A percentile compares a stretch with the other conserved stretches of the same genome.
Evolutionary conservation across 2,113 vertebrate genomes (phyloP).

Genomic region (Brachirus orientalis): DNA sequence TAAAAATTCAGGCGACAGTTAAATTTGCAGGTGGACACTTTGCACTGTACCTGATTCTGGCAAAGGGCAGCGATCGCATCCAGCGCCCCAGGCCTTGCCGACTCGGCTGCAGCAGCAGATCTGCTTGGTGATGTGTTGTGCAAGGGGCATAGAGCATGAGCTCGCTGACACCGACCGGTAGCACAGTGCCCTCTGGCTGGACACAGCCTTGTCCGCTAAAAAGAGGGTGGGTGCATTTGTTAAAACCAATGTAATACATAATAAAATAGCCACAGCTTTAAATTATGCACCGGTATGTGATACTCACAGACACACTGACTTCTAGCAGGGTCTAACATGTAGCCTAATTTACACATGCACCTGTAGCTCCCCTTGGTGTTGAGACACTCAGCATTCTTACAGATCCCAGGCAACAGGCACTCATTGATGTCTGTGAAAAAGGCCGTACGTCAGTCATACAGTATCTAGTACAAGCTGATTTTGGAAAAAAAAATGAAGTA

Average conservation of each 20-base stretch:
- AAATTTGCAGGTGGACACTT: not conserved
- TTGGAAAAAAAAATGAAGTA: slow-evolving; percentile 40
- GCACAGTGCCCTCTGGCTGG: slow-evolving; percentile 85
- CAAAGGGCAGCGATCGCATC: slow-evolving; percentile 81
- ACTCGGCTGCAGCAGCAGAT: slow-evolving; percentile 86
- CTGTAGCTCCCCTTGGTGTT: slow-evolving; percentile 85
- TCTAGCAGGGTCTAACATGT: slow-evolving; percentile 81
- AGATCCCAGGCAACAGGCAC: slow-evolving; percentile 81
- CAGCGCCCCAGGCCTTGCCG: slow-evolving; percentile 81
- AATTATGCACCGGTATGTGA: not conserved
- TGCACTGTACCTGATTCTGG: slow-evolving; percentile 75
- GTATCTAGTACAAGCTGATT: not conserved
- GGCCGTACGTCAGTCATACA: slow-evolving; percentile 11
- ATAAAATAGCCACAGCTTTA: not conserved
- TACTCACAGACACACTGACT: slow-evolving; percentile 85
- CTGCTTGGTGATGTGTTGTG: slow-evolving; percentile 82
- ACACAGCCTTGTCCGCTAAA: slow-evolving; percentile 93
- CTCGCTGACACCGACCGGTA: slow-evolving; percentile 71
- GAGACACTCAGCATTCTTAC: slow-evolving; percentile 83
- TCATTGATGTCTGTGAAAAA: slow-evolving; percentile 83
- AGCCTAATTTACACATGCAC: slow-evolving; percentile 83
- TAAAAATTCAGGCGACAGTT: too few species aligned
- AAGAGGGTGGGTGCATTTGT: not conserved
- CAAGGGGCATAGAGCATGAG: slow-evolving; percentile 73
- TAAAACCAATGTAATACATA: not conserved